A percentile compares a stretch with the other conserved stretches of the same genome.
Conservation (phyloP, 2,888 invertebrate species). For the Yponomeuta evonymella region DNA sequence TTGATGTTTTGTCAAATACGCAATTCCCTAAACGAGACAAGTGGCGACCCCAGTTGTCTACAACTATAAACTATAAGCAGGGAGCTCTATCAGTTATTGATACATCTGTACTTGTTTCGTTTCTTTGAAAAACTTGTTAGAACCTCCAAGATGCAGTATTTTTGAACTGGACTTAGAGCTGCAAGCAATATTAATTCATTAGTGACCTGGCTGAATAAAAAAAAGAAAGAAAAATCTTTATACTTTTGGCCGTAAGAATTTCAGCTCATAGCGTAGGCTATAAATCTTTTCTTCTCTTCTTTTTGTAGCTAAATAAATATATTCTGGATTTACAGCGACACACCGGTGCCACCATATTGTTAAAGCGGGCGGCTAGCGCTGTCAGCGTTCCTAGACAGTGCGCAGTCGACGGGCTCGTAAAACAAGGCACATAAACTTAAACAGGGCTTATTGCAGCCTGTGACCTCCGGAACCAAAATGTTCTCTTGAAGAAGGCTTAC, state of each 20-base stretch:
- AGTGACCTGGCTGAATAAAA: too few species aligned
- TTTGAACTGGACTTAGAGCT: too few species aligned
- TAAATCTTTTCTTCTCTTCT: background rate
- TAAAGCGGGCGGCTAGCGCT: slow-evolving; percentile 40
- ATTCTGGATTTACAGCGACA: background rate
- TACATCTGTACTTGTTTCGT: too few species aligned
- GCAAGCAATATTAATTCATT: too few species aligned
- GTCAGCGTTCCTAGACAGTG: slow-evolving; percentile 42
- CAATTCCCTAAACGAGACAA: too few species aligned
- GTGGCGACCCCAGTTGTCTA: too few species aligned
- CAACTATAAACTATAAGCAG: too few species aligned
- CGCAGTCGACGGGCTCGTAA: slow-evolving; percentile 58
- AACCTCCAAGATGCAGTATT: too few species aligned
- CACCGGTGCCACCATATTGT: slow-evolving; percentile 38
- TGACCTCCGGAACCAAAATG: slow-evolving; percentile 30
- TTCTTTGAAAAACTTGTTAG: too few species aligned
- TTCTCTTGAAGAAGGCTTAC: background rate
- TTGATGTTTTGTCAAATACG: too few species aligned
- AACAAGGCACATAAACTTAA: slow-evolving; percentile 63
- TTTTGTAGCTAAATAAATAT: background rate
- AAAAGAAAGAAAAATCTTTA: background rate
- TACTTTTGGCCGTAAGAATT: background rate
- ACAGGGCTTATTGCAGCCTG: slow-evolving; percentile 53
- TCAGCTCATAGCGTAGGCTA: background rate
- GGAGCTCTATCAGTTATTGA: too few species aligned